phyloP scores from a whole-genome alignment of 2,888 invertebrate species.

The Zygaena filipendulae region DNA sequence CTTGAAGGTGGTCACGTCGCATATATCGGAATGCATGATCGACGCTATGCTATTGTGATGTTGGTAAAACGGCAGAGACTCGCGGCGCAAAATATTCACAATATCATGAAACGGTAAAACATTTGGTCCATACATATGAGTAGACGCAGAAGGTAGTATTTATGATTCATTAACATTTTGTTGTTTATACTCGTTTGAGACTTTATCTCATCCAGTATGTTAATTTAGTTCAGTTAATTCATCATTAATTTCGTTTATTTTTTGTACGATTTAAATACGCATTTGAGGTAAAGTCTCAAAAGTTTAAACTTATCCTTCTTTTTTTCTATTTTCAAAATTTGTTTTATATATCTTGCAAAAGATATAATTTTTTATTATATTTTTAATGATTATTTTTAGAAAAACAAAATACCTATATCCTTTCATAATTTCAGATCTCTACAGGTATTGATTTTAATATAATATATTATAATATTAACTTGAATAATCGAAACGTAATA shows the following conservation, averaged over 20 bases:
- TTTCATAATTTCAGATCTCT: too few relatives aligned
- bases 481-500: conserved; percentile 20
- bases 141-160: conserved; percentile 61
- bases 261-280: conserved; percentile 9
- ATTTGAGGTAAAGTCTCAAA: conserved; percentile 40
- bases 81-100: conserved; percentile 51
- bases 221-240: too few relatives aligned
- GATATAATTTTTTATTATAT: too few relatives aligned
- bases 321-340: too few relatives aligned
- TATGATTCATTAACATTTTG: conserved; percentile 47
- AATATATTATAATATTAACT: not conserved
- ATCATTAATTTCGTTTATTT: conserved; percentile 13
- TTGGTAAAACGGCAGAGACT: conserved; percentile 34
- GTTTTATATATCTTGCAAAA: too few relatives aligned
- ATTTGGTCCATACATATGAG: conserved; percentile 53
- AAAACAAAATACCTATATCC: too few relatives aligned
- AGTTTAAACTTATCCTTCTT: too few relatives aligned
- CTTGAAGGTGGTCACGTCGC: conserved; percentile 50
- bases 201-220: conserved; percentile 40
- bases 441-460: too few relatives aligned
- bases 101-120: conserved; percentile 56
- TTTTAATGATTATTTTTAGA: too few relatives aligned
- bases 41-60: conserved; percentile 47
- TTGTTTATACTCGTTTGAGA: conserved; percentile 32
- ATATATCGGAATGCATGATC: conserved; percentile 52